Conservation (phyloP, 1,140 invertebrate genomes). For the Aphis gossypii region DNA sequence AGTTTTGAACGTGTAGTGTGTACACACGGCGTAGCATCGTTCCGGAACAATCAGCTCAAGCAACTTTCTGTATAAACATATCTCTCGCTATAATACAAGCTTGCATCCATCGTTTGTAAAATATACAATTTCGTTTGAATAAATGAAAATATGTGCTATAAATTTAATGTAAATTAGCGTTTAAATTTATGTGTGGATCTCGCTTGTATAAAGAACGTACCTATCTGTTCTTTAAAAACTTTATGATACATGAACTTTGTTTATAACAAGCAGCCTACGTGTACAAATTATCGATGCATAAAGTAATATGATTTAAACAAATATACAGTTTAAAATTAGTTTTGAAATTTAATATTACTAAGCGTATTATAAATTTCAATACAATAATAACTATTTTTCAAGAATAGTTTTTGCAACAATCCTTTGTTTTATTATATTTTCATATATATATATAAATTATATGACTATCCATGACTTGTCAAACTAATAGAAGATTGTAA, state of each 20-base stretch:
- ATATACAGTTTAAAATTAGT: not conserved
- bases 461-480: not conserved
- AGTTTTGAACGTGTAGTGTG: not conserved
- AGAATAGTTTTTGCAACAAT: not conserved
- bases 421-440: not conserved
- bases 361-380: not conserved
- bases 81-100: not conserved
- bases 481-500: not conserved
- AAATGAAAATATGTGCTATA: not conserved
- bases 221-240: conserved; percentile 1
- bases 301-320: conserved; percentile 4
- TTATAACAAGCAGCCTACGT: not conserved
- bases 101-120: not conserved
- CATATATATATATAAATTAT: too few relatives aligned
- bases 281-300: not conserved
- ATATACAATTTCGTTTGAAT: not conserved
- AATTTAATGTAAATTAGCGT: not conserved
- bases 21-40: not conserved
- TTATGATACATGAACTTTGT: not conserved
- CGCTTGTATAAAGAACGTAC: not conserved
- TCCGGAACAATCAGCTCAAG: conserved; percentile 39
- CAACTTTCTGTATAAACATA: conserved; percentile 9
- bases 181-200: not conserved
- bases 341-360: not conserved
- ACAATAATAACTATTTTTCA: not conserved